Evolutionary conservation across 1,140 invertebrate species (phyloP).

Genomic region (Acromyrmex heyeri): DNA sequence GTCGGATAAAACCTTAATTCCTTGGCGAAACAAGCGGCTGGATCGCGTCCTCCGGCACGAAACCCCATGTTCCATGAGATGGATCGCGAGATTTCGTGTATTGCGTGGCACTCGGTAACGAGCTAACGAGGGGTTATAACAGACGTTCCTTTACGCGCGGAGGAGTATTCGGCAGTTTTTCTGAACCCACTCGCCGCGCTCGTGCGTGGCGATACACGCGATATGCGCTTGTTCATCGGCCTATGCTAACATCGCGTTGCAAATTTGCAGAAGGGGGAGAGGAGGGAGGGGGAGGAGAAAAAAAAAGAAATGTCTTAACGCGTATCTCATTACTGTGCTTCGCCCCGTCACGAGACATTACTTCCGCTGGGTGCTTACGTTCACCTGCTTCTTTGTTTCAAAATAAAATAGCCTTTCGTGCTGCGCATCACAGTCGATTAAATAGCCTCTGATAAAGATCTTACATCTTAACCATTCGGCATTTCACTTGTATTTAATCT

Average conservation of each 20-base stretch:
- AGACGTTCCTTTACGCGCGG: slow-evolving; percentile 45
- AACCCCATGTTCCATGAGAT: slow-evolving; percentile 45
- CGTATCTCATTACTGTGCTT: slow-evolving; percentile 30
- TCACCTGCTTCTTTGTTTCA: slow-evolving; percentile 14
- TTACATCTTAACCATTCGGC: slow-evolving; percentile 1
- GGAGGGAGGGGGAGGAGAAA: too few relatives aligned
- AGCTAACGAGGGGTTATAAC: slow-evolving; percentile 58
- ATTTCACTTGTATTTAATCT: slow-evolving; percentile 22
- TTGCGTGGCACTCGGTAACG: slow-evolving; percentile 59
- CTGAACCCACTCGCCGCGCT: slow-evolving; percentile 6
- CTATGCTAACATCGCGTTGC: slow-evolving; percentile 29
- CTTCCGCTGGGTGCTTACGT: slow-evolving; percentile 21
- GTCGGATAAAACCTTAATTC: slow-evolving; percentile 73
- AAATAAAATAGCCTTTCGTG: slow-evolving; percentile 44
- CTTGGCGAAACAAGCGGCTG: slow-evolving; percentile 61
- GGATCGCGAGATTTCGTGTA: slow-evolving; percentile 55
- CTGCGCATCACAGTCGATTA: slow-evolving; percentile 10
- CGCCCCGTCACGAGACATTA: slow-evolving; percentile 19
- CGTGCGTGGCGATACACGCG: slow-evolving; percentile 39
- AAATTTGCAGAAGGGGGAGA: slow-evolving; percentile 16
- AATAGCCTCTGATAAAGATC: slow-evolving; percentile 20
- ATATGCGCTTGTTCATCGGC: slow-evolving; percentile 34
- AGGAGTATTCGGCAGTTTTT: slow-evolving; percentile 45
- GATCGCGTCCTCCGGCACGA: slow-evolving; percentile 31
- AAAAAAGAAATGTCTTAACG: slow-evolving; percentile 11